These are phyloP conservation scores for Halesus radiatus DNA, from an alignment of 1,140 invertebrate genomes.

Conservation along the genomic window DNA sequence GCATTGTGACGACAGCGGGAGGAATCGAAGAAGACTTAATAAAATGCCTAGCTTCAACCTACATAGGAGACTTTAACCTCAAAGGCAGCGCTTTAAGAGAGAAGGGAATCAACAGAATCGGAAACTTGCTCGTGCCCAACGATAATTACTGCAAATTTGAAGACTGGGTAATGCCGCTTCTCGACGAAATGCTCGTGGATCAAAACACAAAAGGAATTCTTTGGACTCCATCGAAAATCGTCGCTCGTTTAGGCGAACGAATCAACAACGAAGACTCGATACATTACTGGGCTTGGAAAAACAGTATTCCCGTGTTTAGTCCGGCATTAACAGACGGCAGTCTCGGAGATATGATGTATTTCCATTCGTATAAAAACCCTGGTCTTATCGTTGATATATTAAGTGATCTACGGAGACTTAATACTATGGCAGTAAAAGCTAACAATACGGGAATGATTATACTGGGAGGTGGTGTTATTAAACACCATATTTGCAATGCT, in stretches of 20 bases:
- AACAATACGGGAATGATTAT: constrained; percentile 97
- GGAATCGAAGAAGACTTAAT: constrained; percentile 99
- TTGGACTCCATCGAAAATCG: constrained; percentile 96
- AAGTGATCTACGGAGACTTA: constrained; percentile 91
- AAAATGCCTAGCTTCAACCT: constrained; percentile 97
- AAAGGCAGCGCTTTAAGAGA: constrained; percentile 84
- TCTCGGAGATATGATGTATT: constrained; percentile 99
- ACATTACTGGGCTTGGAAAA: constrained; percentile 98
- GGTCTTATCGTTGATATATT: constrained; percentile 95
- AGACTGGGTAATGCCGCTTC: constrained; percentile 96
- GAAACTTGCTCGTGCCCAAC: constrained; percentile 98
- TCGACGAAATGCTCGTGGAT: constrained; percentile 93
- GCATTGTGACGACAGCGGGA: constrained; percentile 97
- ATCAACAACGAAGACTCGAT: constrained; percentile 94
- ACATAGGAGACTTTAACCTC: constrained; percentile 91
- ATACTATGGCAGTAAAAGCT: constrained; percentile 96
- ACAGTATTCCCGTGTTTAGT: constrained; percentile 98
- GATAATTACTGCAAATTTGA: constrained; percentile 99
- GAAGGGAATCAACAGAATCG: constrained; percentile 96
- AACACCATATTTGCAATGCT: constrained; percentile 99
- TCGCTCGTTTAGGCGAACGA: constrained; percentile 85
- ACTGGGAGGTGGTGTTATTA: constrained; percentile 96
- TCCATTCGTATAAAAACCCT: constrained; percentile 94
- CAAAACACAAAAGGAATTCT: constrained; percentile 82
- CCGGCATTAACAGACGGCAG: constrained; percentile 98